Percentiles rank a stretch among this genome's conserved stretches.
phyloP scores from a whole-genome alignment of 2,888 invertebrate genomes.

The Dascillus cervinus region DNA sequence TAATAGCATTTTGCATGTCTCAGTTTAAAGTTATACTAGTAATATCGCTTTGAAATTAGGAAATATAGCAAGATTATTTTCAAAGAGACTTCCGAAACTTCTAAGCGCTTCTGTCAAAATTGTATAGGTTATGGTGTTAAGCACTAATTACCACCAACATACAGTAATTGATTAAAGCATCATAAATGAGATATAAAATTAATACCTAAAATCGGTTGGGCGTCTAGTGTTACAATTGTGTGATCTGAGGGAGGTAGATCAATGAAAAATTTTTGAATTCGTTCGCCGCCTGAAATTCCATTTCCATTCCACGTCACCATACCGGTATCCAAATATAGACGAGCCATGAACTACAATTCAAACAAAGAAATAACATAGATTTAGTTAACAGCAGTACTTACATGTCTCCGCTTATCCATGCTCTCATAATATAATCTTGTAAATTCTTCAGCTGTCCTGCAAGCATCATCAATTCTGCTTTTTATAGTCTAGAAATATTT shows the following conservation, averaged over 20 bases:
- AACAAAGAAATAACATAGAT: conserved; percentile 3
- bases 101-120: no score
- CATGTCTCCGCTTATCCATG: conserved; percentile 80
- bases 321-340: conserved; percentile 76
- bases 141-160: neutral
- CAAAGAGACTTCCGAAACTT: no score
- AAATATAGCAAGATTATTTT: no score
- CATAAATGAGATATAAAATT: no score
- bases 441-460: conserved; percentile 81
- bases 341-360: conserved; percentile 57
- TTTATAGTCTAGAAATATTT: conserved; percentile 52
- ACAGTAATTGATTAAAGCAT: no score
- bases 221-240: conserved; percentile 68
- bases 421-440: conserved; percentile 84
- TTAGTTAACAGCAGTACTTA: conserved; percentile 33
- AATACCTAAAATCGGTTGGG: conserved; percentile 74
- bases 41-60: no score
- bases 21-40: no score
- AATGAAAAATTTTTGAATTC: conserved; percentile 78
- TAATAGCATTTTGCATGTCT: no score
- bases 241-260: conserved; percentile 79
- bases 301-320: conserved; percentile 92
- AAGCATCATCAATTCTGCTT: conserved; percentile 69
- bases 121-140: no score
- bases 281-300: conserved; percentile 68